phyloP scores from a whole-genome alignment of 2,888 invertebrate genomes.

The Ophion ellenae region DNA sequence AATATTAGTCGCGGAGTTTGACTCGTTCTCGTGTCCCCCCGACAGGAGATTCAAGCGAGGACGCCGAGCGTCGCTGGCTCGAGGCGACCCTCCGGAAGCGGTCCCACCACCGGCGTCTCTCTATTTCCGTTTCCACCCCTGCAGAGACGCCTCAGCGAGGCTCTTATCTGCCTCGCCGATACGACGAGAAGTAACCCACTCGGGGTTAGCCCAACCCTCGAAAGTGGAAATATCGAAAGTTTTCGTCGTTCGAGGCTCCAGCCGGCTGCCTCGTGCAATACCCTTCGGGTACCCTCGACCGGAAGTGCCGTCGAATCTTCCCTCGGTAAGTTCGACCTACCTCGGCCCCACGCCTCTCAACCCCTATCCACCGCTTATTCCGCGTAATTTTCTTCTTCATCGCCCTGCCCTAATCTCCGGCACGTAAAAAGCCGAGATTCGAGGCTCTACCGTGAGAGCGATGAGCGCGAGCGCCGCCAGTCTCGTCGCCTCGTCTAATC shows the following conservation, averaged over 20 bases:
- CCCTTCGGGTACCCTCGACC: conserved; percentile 87
- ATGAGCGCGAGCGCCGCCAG: conserved; percentile 85
- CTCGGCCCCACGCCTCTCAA: background rate
- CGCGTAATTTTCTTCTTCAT: conserved; percentile 45
- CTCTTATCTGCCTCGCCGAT: conserved; percentile 84
- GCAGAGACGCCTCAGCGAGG: conserved; percentile 86
- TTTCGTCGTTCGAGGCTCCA: conserved; percentile 85
- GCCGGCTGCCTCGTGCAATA: conserved; percentile 88
- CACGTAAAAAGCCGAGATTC: conserved; percentile 72
- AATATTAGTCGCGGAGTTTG: conserved; percentile 57
- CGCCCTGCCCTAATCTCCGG: conserved; percentile 1
- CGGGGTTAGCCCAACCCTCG: conserved; percentile 71
- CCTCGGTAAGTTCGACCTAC: conserved; percentile 25
- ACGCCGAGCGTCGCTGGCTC: conserved; percentile 92
- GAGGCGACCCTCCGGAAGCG: conserved; percentile 88
- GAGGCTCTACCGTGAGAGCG: conserved; percentile 80
- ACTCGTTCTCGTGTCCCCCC: conserved; percentile 1
- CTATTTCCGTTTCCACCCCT: conserved; percentile 85
- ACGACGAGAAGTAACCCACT: conserved; percentile 20
- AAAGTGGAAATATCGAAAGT: conserved; percentile 76
- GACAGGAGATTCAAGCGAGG: conserved; percentile 90
- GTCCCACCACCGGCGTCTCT: conserved; percentile 70
- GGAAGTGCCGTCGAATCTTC: conserved; percentile 76
- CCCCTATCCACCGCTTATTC: conserved; percentile 4
- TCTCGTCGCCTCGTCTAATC: conserved; percentile 83